A percentile compares a stretch with the other conserved stretches of the same genome.
Evolutionary conservation across 30 jellyfish, hydroid and myxozoan genomes (phyloP).

Genomic region (Turritopsis dohrnii): DNA sequence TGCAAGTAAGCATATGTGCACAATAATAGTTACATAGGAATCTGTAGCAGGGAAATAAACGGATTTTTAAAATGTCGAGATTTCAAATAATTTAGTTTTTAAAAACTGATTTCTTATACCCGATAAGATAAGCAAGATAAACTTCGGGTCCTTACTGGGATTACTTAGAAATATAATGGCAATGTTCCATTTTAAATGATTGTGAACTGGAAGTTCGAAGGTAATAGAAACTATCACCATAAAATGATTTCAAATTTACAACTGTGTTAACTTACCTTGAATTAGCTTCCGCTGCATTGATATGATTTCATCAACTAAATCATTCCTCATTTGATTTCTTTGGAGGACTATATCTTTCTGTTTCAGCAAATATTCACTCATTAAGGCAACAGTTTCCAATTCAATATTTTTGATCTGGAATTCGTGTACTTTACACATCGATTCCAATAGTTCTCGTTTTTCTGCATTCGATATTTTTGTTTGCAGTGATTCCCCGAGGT

Average conservation of each 20-base stretch:
- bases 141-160: too few species aligned
- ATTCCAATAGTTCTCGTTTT: conserved; percentile 69
- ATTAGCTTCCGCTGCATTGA: conserved; percentile 53
- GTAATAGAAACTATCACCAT: too few species aligned
- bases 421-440: conserved; percentile 84
- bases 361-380: conserved; percentile 82
- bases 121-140: too few species aligned
- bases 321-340: conserved; percentile 65
- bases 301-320: conserved; percentile 72
- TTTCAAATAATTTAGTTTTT: too few species aligned
- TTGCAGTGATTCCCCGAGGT: conserved; percentile 53
- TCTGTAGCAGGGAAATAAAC: too few species aligned
- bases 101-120: too few species aligned
- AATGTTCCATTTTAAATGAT: too few species aligned
- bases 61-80: too few species aligned
- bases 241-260: not conserved
- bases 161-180: too few species aligned
- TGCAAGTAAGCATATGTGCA: too few species aligned
- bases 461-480: conserved; percentile 73
- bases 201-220: too few species aligned
- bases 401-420: conserved; percentile 81
- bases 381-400: conserved; percentile 69
- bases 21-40: too few species aligned
- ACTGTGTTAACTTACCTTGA: conserved; percentile 40
- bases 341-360: conserved; percentile 74